A percentile compares a stretch with the other conserved stretches of the same genome.
Evolutionary conservation across 2,797 vertebrate genomes (phyloP).

Genomic region (Myiothlypis coronata): DNA sequence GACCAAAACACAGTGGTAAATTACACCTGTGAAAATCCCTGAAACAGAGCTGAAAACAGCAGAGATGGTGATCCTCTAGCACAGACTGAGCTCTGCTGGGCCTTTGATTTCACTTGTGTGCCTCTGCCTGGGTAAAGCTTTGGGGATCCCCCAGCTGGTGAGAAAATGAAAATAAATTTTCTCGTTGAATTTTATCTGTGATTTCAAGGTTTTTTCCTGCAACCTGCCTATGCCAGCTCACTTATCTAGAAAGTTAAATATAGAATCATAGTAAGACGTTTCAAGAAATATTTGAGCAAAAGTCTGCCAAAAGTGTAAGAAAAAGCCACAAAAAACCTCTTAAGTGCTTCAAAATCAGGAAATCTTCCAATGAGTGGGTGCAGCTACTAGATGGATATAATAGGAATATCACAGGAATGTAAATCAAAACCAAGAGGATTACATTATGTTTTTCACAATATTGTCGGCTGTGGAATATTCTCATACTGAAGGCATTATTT

Average conservation of each 20-base stretch:
- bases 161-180: background rate
- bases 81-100: rapidly evolving
- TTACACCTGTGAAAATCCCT: background rate
- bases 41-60: background rate
- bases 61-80: background rate
- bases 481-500: background rate
- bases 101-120: background rate
- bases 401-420: background rate
- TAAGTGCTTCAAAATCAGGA: background rate
- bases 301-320: background rate
- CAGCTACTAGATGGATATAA: background rate
- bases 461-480: background rate
- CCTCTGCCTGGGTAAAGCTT: background rate
- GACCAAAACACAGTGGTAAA: background rate
- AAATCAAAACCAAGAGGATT: background rate
- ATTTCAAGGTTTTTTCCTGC: background rate
- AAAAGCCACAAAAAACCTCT: background rate
- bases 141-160: background rate
- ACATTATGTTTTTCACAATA: background rate
- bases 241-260: background rate
- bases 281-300: background rate
- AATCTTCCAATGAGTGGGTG: background rate
- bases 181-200: rapidly evolving
- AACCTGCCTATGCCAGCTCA: background rate
- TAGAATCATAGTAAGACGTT: background rate